Percentiles rank a stretch among this genome's conserved stretches.
Evolutionary conservation across 2,888 invertebrate species (phyloP).

Genomic region (Steinernema carpocapsae): DNA sequence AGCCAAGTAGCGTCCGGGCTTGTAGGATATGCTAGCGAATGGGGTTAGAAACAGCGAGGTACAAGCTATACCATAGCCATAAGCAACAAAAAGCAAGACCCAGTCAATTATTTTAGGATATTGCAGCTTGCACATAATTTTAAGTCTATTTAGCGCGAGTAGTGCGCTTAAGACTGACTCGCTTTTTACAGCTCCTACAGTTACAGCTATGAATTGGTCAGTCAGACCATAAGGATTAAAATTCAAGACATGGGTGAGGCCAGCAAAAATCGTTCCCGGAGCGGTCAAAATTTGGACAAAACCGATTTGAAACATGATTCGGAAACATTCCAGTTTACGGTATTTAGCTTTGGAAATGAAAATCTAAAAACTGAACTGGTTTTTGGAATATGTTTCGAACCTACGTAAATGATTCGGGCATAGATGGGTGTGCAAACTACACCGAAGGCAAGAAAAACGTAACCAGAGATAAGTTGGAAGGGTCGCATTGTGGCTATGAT

Average conservation of each 20-base stretch:
- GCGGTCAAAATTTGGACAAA: background rate
- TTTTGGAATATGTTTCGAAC: background rate
- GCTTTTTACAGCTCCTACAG: background rate
- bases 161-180: background rate
- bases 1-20: background rate
- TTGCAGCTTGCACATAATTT: background rate
- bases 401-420: background rate
- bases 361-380: background rate
- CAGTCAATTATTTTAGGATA: background rate
- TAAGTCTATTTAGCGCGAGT: background rate
- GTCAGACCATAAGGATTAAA: too few species aligned
- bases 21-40: background rate
- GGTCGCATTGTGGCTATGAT: background rate
- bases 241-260: too few species aligned
- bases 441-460: background rate
- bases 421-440: background rate
- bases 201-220: too few species aligned
- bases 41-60: background rate
- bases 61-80: background rate
- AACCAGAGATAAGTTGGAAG: background rate
- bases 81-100: background rate
- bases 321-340: background rate
- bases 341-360: background rate
- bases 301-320: background rate
- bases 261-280: background rate